These are phyloP conservation scores for Syngnathus rostellatus DNA, from an alignment of 2,797 vertebrate genomes.

Conservation along the genomic window DNA sequence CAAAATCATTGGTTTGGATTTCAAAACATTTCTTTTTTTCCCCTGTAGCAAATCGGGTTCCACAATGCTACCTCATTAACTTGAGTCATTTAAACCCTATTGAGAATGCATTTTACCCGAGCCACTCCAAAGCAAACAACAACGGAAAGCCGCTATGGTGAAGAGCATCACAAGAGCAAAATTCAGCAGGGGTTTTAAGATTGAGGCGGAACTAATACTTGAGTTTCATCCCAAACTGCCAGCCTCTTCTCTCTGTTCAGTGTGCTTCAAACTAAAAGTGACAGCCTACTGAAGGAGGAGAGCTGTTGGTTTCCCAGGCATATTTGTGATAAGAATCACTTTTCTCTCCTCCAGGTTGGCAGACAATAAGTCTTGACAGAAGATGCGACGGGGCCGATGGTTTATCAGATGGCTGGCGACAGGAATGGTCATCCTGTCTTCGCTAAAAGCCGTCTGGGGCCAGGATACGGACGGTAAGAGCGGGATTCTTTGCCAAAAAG, in stretches of 20 bases:
- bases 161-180: not conserved
- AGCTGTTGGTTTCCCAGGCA: not conserved
- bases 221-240: not conserved
- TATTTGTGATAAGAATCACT: not conserved
- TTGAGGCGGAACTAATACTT: not conserved
- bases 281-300: not conserved
- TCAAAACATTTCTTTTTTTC: too few relatives aligned
- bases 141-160: not conserved
- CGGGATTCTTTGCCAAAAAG: conserved; percentile 1
- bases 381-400: conserved; percentile 68
- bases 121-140: not conserved
- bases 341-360: conserved; percentile 55
- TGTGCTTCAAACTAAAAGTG: not conserved
- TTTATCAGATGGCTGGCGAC: conserved; percentile 67
- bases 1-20: not conserved
- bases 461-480: conserved; percentile 68
- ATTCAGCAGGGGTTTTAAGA: not conserved
- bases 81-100: too few relatives aligned
- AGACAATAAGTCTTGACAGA: conserved; percentile 67
- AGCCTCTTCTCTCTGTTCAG: not conserved
- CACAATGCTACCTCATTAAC: too few relatives aligned
- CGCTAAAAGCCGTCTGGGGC: conserved; percentile 62
- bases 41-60: too few relatives aligned
- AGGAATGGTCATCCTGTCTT: conserved; percentile 62
- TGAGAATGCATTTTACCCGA: not conserved